These are phyloP conservation scores for Mesembrinibis cayennensis DNA, from an alignment of 2,113 vertebrate species.

Conservation along the genomic window DNA sequence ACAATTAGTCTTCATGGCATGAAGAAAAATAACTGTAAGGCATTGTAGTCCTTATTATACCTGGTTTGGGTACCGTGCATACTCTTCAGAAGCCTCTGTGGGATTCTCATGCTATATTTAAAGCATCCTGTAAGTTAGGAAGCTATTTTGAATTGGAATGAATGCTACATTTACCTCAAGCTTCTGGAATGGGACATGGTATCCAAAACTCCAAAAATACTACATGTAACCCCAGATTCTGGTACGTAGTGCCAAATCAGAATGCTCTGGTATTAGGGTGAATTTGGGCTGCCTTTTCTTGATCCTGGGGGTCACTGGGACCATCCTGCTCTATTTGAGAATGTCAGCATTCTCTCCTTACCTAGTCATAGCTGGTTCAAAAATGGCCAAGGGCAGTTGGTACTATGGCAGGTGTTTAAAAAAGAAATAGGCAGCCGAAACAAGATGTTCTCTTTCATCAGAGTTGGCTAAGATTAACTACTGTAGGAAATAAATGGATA, in stretches of 20 bases:
- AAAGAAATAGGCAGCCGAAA: neutral
- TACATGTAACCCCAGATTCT: slow-evolving; percentile 59
- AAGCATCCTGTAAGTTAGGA: slow-evolving; percentile 55
- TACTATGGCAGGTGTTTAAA: neutral
- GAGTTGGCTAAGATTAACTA: neutral
- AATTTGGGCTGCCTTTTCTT: slow-evolving; percentile 54
- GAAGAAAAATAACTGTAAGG: neutral
- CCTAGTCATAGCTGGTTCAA: slow-evolving; percentile 31
- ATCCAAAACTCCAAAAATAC: slow-evolving; percentile 67
- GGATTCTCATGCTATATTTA: slow-evolving; percentile 63
- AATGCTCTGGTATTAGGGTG: slow-evolving; percentile 51
- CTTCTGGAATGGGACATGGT: slow-evolving; percentile 69
- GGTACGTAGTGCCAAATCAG: slow-evolving; percentile 33
- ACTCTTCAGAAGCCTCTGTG: neutral
- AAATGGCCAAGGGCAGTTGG: slow-evolving; percentile 6
- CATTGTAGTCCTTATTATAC: neutral
- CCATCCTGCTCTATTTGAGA: slow-evolving; percentile 53
- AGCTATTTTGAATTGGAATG: slow-evolving; percentile 70
- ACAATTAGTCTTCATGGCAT: neutral
- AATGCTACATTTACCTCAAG: slow-evolving; percentile 62
- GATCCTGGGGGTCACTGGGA: slow-evolving; percentile 5
- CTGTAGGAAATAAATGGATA: neutral
- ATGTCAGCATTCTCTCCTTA: slow-evolving; percentile 67
- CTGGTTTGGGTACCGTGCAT: neutral
- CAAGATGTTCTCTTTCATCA: neutral